Conservation (phyloP, 2,797 vertebrate genomes). For the Microchirus variegatus region DNA sequence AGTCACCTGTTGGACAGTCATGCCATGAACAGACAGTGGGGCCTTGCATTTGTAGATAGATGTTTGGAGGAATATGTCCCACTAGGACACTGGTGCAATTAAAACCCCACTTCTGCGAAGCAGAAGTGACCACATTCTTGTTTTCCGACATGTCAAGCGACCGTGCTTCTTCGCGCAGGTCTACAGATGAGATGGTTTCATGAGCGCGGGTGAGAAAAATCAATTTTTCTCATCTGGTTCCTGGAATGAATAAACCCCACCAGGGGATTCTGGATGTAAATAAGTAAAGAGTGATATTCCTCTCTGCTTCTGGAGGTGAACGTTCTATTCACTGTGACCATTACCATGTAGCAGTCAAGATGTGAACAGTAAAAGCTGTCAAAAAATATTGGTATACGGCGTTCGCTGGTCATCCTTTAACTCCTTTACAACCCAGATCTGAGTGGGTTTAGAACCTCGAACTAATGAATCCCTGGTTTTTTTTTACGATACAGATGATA, state of each 20-base stretch:
- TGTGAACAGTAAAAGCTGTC: conserved; percentile 15
- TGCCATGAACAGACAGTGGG: too few relatives aligned
- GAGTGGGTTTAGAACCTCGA: conserved; percentile 9
- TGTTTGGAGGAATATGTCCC: too few relatives aligned
- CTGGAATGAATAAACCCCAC: conserved; percentile 43
- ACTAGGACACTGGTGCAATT: background rate
- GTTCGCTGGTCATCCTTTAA: conserved; percentile 38
- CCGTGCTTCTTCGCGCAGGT: conserved; percentile 18
- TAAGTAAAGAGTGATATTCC: conserved; percentile 38
- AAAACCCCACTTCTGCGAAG: background rate
- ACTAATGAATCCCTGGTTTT: conserved; percentile 26
- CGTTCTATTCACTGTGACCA: conserved; percentile 7
- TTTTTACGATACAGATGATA: conserved; percentile 17
- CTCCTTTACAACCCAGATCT: conserved; percentile 29
- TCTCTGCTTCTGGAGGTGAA: conserved; percentile 31
- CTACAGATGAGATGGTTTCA: conserved; percentile 31
- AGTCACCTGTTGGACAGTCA: too few relatives aligned
- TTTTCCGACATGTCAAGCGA: conserved; percentile 5
- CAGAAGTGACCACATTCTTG: background rate
- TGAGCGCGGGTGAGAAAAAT: conserved; percentile 46
- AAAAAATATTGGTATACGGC: conserved; percentile 16
- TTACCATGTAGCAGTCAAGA: conserved; percentile 22
- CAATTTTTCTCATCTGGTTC: conserved; percentile 56
- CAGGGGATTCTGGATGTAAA: conserved; percentile 31
- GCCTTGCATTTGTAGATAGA: too few relatives aligned